Evolutionary conservation across 2,113 vertebrate genomes (phyloP).

Genomic region (Daphoenositta chrysoptera): DNA sequence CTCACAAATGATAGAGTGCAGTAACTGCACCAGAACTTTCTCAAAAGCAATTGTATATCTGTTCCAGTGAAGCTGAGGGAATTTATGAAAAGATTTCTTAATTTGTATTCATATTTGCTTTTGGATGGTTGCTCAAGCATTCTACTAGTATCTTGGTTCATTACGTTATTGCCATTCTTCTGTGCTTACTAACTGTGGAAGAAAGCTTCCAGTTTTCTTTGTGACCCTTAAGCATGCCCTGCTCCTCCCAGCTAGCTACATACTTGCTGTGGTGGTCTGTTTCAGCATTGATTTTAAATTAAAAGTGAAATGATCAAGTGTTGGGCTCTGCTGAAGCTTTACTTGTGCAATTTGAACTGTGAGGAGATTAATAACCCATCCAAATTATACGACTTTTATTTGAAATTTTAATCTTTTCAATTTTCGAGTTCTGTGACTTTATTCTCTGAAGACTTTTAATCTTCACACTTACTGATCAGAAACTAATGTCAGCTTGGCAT

Average conservation of each 20-base stretch:
- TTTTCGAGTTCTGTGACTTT: neutral
- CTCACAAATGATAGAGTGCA: neutral
- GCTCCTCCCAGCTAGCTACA: neutral
- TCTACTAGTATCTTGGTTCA: neutral
- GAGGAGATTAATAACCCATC: neutral
- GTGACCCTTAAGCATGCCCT: neutral
- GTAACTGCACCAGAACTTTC: neutral
- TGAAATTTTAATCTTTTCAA: neutral
- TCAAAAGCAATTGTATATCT: neutral
- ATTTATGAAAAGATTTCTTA: neutral
- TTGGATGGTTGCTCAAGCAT: neutral
- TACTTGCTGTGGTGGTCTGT: neutral
- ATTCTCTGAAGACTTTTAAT: neutral
- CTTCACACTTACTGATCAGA: neutral
- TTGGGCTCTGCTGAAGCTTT: neutral
- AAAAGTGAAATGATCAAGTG: neutral
- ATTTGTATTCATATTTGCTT: neutral
- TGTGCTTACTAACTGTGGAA: neutral
- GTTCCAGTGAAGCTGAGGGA: neutral
- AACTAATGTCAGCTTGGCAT: neutral
- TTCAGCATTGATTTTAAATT: neutral
- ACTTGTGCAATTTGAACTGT: neutral
- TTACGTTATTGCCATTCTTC: neutral
- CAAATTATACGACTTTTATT: neutral
- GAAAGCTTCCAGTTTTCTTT: neutral